These are phyloP conservation scores for Tachuris rubrigastra DNA, from an alignment of 2,113 vertebrate species.

Conservation along the genomic window DNA sequence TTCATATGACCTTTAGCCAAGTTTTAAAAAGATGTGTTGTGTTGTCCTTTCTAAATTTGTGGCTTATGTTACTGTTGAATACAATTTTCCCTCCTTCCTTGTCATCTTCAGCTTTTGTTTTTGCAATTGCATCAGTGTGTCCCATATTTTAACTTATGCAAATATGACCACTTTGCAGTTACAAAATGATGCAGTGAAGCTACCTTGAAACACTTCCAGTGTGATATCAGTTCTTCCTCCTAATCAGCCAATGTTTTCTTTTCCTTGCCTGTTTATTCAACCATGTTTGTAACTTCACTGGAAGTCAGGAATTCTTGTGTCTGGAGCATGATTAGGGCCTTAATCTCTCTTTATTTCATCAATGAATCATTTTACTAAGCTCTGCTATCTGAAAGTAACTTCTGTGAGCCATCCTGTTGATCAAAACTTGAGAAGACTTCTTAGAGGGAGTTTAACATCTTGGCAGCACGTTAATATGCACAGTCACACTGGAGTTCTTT, in stretches of 20 bases:
- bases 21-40: not conserved
- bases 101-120: not conserved
- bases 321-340: not conserved
- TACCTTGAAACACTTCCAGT: not conserved
- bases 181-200: not conserved
- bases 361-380: not conserved
- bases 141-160: not conserved
- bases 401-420: not conserved
- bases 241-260: slow-evolving; percentile 32
- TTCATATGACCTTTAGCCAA: not conserved
- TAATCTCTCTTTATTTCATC: not conserved
- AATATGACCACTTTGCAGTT: not conserved
- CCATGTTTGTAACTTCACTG: not conserved
- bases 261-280: not conserved
- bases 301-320: slow-evolving; percentile 41
- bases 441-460: not conserved
- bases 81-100: not conserved
- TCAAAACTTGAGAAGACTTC: not conserved
- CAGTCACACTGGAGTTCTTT: not conserved
- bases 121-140: not conserved
- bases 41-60: not conserved
- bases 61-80: not conserved
- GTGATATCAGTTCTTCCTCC: not conserved
- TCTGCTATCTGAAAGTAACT: not conserved
- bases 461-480: not conserved